Conservation (phyloP, 2,113 vertebrate species). For the Coptodon bakossiorum region DNA sequence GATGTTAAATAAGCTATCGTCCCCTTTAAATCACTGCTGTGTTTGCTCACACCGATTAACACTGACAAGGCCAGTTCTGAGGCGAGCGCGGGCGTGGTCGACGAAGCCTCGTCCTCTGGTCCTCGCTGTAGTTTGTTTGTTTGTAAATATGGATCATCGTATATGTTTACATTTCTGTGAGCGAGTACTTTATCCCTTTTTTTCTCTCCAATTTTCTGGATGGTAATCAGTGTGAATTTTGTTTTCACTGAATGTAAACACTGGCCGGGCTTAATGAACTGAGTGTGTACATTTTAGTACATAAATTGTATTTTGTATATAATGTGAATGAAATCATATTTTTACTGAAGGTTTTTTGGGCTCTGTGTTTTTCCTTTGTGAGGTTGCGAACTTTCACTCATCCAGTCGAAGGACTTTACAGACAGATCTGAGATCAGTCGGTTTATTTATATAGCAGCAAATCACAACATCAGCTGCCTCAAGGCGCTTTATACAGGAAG, state of each 20-base stretch:
- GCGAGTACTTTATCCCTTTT: conserved; percentile 47
- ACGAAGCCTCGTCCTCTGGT: background rate
- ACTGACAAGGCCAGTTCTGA: background rate
- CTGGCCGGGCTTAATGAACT: conserved; percentile 58
- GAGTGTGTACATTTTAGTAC: conserved; percentile 82
- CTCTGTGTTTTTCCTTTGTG: background rate
- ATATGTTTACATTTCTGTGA: conserved; percentile 62
- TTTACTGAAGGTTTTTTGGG: conserved; percentile 60
- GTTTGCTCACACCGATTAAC: conserved; percentile 32
- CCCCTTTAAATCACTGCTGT: conserved; percentile 41
- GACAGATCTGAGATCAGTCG: background rate
- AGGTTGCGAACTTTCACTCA: background rate
- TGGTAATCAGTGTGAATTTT: conserved; percentile 60
- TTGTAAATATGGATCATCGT: conserved; percentile 35
- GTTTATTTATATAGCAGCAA: background rate
- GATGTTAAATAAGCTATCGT: conserved; percentile 60
- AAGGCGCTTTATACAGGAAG: background rate
- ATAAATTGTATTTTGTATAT: conserved; percentile 82
- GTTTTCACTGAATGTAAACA: conserved; percentile 73
- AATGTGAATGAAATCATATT: conserved; percentile 76
- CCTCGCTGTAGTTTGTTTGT: background rate
- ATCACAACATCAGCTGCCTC: background rate
- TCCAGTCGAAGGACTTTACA: background rate
- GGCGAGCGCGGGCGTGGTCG: background rate
- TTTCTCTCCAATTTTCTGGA: conserved; percentile 66